These are phyloP conservation scores for Elgaria multicarinata DNA, from an alignment of 2,113 vertebrate species.

Conservation along the genomic window DNA sequence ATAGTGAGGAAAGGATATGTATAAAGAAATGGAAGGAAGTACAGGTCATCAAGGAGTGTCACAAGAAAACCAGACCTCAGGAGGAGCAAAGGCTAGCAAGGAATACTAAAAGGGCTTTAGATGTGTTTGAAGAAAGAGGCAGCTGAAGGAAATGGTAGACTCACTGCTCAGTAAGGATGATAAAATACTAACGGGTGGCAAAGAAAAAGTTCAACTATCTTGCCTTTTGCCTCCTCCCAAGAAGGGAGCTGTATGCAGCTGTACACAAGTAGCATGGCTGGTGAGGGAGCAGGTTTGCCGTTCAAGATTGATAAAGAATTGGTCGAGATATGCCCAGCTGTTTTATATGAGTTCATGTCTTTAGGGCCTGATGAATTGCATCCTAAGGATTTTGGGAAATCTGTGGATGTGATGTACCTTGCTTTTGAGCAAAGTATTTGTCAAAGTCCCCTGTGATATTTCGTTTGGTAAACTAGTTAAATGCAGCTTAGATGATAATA, in stretches of 20 bases:
- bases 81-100: background rate
- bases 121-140: background rate
- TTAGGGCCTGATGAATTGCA: background rate
- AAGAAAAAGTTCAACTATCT: background rate
- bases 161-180: background rate
- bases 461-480: background rate
- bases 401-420: background rate
- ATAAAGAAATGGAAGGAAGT: background rate
- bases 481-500: background rate
- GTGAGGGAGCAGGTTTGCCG: background rate
- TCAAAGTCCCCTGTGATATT: background rate
- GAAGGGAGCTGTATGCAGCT: background rate
- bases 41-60: background rate
- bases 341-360: background rate
- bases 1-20: background rate
- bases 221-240: too few relatives aligned
- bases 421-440: background rate
- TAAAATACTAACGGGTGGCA: background rate
- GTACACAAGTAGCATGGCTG: background rate
- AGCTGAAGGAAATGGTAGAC: background rate
- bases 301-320: background rate
- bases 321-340: background rate
- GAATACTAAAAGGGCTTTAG: background rate
- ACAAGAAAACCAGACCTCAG: background rate
- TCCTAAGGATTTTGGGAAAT: background rate